Base-by-base conservation (phyloP, 2,113 vertebrate genomes). In the Mus spicilegus region DNA sequence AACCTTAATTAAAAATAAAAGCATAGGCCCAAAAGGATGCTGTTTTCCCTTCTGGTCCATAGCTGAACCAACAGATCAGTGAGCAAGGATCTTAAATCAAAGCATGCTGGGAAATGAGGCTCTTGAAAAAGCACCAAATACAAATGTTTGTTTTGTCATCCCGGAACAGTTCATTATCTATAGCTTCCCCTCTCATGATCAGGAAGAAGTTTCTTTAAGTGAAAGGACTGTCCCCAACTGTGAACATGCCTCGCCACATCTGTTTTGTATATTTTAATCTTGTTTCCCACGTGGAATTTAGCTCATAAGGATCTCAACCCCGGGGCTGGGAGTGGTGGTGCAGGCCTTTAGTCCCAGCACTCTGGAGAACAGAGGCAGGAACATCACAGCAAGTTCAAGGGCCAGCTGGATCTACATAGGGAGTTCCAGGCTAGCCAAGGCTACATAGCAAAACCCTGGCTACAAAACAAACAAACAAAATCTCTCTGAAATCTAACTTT, bases 1-100 rank as follows among this genome's bases (percentile, higher is more conserved):
- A 95, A 87, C 51, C 56, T 90, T 92, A 95, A 95, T 95, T 96
- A 90, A 95, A 94, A 96, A 90, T 87, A 95, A 94, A 96, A 96
- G 75, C 82, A 4, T 11, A 78, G 73, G 42, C 87, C 92, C 39
- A 39, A 87, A 84, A 73, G 54, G 72, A 85, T 0, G 9, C 39
- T 58, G 28, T 87, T 90, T 94, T 75, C 85, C 54, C 67, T 87
- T 86, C 77, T 73, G 72, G 75, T 84, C 42, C 46, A 9, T 39
- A 16, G 76, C 90, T 82, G 33, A 70, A n/a, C 54, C 85, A 30
- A 63, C 54, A 89, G 81, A 73, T 11, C 12, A 2, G 46, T 17
- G 51, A 94, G 61, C 16, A n/a, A 49, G 65, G 61, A 63, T 61
- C 61, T 93, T 70, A 76, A 80, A 61, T 77, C 75, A 92, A 73